phyloP scores from a whole-genome alignment of 2,113 vertebrate species.

The Dicerorhinus sumatrensis region DNA sequence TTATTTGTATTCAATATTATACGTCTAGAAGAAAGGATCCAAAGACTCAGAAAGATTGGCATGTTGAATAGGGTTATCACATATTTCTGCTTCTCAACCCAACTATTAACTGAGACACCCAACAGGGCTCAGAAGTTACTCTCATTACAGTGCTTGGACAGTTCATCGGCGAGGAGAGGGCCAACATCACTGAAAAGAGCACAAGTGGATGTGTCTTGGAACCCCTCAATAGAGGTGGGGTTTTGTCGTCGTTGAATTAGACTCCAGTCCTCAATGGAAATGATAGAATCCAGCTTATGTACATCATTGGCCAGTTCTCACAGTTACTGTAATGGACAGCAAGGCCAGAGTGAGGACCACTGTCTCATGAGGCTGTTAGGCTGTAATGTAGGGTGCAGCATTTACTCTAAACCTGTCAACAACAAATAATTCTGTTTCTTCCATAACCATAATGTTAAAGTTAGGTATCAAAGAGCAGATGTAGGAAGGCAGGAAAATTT shows the following conservation, averaged over 20 bases:
- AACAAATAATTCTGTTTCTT: not conserved
- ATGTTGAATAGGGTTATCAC: not conserved
- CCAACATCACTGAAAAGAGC: not conserved
- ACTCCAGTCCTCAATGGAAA: not conserved
- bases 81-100: not conserved
- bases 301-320: not conserved
- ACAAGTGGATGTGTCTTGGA: not conserved
- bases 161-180: not conserved
- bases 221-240: not conserved
- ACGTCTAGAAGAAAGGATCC: not conserved
- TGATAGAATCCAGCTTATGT: not conserved
- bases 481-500: not conserved
- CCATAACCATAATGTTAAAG: too few relatives aligned
- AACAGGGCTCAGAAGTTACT: not conserved
- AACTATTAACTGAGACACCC: not conserved
- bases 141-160: not conserved
- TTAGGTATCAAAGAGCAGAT: not conserved
- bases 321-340: not conserved
- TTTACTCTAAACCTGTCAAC: not conserved
- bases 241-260: not conserved
- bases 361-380: rapidly evolving
- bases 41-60: not conserved
- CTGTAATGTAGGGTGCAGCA: not conserved
- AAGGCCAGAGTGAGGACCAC: not conserved
- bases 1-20: not conserved